These are phyloP conservation scores for Nasonia giraulti DNA, from an alignment of 1,140 invertebrate genomes.

Conservation along the genomic window DNA sequence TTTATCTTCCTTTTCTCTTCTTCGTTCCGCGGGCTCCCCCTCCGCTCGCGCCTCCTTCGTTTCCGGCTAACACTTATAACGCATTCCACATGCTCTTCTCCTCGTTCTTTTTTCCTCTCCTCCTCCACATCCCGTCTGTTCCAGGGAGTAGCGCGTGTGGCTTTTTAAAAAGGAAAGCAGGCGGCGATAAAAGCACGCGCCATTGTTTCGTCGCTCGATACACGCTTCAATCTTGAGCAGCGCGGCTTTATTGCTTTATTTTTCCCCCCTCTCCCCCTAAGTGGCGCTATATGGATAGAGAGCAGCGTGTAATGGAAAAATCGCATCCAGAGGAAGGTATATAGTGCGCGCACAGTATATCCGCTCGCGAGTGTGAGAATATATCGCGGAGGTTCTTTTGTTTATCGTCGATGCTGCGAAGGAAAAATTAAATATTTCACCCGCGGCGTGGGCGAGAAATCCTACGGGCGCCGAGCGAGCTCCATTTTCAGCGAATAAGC, in stretches of 20 bases:
- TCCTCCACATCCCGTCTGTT: not conserved
- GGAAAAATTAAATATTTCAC: not conserved
- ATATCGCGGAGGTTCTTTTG: no score
- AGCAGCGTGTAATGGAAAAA: not conserved
- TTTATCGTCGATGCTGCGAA: no score
- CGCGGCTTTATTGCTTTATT: not conserved
- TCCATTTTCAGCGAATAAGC: not conserved
- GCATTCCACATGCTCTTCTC: conserved; percentile 3
- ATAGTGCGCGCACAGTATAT: not conserved
- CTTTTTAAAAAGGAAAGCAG: not conserved
- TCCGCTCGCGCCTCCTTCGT: not conserved
- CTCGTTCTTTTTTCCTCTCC: not conserved
- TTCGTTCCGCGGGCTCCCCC: not conserved
- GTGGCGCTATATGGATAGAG: not conserved
- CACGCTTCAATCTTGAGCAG: not conserved
- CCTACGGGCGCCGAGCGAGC: no score
- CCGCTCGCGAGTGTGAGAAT: no score
- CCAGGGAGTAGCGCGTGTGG: not conserved
- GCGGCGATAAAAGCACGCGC: not conserved
- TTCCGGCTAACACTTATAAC: conserved; percentile 21
- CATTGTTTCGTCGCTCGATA: not conserved
- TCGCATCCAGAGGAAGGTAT: not conserved
- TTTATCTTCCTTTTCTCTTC: not conserved
- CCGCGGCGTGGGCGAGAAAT: no score
- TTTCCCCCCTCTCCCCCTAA: not conserved